Conservation (phyloP, 2,797 vertebrate genomes). For the Artibeus lituratus region DNA sequence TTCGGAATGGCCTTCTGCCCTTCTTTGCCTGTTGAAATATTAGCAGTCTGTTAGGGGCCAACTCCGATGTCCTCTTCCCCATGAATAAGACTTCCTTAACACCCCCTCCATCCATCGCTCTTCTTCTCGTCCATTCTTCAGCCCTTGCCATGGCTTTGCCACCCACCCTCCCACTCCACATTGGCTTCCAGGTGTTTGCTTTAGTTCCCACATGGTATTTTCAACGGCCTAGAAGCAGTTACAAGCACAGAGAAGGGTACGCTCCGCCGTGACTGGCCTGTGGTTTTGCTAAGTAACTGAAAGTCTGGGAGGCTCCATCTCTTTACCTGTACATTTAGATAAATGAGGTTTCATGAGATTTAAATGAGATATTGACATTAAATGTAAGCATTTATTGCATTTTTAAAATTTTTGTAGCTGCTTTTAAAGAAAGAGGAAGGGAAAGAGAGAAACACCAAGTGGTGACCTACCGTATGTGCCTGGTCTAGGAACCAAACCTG, state of each 20-base stretch:
- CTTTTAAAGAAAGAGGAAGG: too few species aligned
- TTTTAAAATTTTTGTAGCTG: too few species aligned
- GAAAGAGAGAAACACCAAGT: too few species aligned
- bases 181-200: neutral
- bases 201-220: neutral
- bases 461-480: too few species aligned
- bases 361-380: neutral
- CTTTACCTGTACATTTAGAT: neutral
- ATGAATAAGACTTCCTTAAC: neutral
- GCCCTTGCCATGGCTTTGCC: neutral
- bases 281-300: neutral
- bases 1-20: neutral
- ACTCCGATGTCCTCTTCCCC: neutral
- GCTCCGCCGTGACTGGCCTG: neutral
- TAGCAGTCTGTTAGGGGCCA: neutral
- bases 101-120: too few species aligned
- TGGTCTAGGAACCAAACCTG: too few species aligned
- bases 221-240: neutral
- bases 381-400: neutral
- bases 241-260: neutral
- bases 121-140: neutral
- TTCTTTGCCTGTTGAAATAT: neutral
- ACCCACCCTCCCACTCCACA: neutral
- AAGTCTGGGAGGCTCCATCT: neutral
- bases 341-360: neutral